These are phyloP conservation scores for Caerostris darwini DNA, from an alignment of 1,140 invertebrate species.

Conservation along the genomic window DNA sequence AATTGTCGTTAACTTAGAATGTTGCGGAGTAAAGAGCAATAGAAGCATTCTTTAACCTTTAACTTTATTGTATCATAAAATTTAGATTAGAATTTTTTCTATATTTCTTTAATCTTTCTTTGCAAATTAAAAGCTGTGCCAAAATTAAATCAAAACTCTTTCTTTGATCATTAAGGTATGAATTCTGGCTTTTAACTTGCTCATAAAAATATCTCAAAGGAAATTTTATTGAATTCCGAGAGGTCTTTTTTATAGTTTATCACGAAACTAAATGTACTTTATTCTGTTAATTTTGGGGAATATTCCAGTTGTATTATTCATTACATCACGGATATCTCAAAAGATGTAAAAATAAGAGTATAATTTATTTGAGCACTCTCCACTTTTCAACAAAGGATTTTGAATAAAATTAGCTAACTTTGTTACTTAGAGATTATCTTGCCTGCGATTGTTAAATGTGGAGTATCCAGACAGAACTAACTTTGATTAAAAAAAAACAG, in stretches of 20 bases:
- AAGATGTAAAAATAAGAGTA: neutral
- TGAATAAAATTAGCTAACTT: neutral
- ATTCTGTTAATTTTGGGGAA: neutral
- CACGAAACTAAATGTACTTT: neutral
- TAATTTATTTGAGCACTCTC: neutral
- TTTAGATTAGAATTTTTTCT: neutral
- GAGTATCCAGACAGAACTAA: neutral
- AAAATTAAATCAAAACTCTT: conserved; percentile 35
- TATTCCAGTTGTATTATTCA: neutral
- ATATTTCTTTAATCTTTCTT: neutral
- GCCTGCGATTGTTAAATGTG: neutral
- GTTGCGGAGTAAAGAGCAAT: neutral
- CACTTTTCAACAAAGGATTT: neutral
- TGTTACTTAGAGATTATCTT: neutral
- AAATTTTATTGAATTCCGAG: neutral
- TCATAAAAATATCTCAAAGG: neutral
- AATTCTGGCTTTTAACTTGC: neutral
- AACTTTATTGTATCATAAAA: conserved; percentile 39
- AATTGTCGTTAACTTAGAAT: neutral
- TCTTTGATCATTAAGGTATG: conserved; percentile 55
- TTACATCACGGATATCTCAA: neutral
- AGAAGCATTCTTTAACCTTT: conserved; percentile 26
- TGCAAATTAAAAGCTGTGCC: conserved; percentile 31
- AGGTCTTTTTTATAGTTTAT: neutral
- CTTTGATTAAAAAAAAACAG: too few relatives aligned